phyloP scores from a whole-genome alignment of 2,888 invertebrate genomes.

The Polyommatus icarus region DNA sequence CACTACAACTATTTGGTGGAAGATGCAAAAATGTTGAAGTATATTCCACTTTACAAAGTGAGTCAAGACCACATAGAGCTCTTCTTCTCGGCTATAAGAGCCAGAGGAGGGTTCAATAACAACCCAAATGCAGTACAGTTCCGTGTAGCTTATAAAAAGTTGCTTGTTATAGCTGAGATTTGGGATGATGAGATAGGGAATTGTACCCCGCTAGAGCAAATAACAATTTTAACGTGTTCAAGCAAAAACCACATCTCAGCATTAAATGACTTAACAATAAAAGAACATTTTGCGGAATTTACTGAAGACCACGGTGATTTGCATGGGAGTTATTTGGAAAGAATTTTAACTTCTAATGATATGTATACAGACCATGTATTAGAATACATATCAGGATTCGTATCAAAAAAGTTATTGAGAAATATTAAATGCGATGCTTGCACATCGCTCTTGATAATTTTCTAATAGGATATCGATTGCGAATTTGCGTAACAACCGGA shows the following conservation, averaged over 20 bases:
- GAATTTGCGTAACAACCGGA: too few species aligned
- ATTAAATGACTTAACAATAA: slow-evolving; percentile 14
- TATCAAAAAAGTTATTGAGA: neutral
- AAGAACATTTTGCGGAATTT: slow-evolving; percentile 12
- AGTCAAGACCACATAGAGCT: slow-evolving; percentile 34
- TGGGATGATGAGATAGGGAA: slow-evolving; percentile 37
- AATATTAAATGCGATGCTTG: neutral
- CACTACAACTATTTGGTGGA: slow-evolving; percentile 22
- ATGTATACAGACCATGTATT: neutral
- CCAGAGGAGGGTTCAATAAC: slow-evolving; percentile 30
- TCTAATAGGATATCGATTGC: too few species aligned
- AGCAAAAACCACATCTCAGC: slow-evolving; percentile 30
- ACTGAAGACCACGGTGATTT: neutral
- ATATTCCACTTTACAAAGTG: slow-evolving; percentile 32
- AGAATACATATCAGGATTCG: neutral
- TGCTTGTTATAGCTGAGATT: slow-evolving; percentile 32
- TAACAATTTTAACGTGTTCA: slow-evolving; percentile 39
- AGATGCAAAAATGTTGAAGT: slow-evolving; percentile 28
- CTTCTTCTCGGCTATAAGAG: slow-evolving; percentile 30
- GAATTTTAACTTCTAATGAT: neutral
- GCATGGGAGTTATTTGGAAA: neutral
- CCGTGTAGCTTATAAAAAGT: slow-evolving; percentile 37
- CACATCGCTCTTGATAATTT: too few species aligned
- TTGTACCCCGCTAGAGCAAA: slow-evolving; percentile 39
- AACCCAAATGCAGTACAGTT: slow-evolving; percentile 39